phyloP scores from a whole-genome alignment of 2,113 vertebrate genomes.

The Drymodes brunneopygia region DNA sequence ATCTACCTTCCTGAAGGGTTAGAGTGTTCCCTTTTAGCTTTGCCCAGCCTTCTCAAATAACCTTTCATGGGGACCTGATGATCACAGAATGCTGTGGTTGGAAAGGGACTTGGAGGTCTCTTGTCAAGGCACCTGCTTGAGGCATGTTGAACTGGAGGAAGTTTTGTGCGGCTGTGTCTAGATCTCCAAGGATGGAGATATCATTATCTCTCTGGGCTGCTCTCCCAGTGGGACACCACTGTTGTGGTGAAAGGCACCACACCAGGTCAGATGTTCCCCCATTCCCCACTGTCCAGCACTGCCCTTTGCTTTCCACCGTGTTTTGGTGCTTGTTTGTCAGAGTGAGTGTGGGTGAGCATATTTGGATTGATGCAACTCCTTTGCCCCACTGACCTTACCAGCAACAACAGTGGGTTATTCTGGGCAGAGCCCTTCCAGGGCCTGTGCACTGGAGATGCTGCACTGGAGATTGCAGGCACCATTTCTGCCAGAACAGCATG shows the following conservation, averaged over 20 bases:
- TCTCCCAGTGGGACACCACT: not conserved
- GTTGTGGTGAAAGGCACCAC: not conserved
- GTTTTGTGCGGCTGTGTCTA: not conserved
- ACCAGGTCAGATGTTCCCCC: not conserved
- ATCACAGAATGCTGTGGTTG: not conserved
- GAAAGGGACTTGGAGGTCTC: not conserved
- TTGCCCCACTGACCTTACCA: not conserved
- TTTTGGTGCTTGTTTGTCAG: not conserved
- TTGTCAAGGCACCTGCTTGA: not conserved
- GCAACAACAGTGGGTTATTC: not conserved
- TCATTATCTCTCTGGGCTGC: not conserved
- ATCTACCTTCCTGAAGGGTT: not conserved
- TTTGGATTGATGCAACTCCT: not conserved
- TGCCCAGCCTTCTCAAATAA: not conserved
- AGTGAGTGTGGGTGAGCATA: not conserved
- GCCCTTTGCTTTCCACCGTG: not conserved
- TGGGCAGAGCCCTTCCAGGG: not conserved
- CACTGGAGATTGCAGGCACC: not conserved
- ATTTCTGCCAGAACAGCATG: not conserved
- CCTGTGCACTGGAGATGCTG: not conserved
- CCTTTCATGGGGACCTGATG: not conserved
- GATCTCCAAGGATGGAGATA: not conserved
- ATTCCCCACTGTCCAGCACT: not conserved
- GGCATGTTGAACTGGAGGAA: accelerated
- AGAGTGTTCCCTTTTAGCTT: not conserved